These are phyloP conservation scores for Macaria liturata DNA, from an alignment of 2,888 invertebrate species.

Conservation along the genomic window DNA sequence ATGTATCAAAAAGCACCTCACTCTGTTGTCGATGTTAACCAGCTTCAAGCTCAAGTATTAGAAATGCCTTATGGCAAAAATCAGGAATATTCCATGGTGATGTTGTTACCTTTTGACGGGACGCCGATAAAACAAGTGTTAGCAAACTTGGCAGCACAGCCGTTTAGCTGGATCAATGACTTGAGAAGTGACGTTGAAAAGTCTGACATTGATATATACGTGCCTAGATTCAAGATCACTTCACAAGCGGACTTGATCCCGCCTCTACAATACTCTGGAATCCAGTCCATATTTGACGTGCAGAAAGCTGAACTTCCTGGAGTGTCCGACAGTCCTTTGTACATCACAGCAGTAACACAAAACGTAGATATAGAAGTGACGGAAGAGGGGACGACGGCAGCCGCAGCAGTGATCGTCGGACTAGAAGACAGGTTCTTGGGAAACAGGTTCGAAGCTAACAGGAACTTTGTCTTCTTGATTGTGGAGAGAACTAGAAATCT, in stretches of 20 bases:
- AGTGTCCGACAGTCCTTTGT: constrained; percentile 81
- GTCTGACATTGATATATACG: constrained; percentile 81
- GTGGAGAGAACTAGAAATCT: constrained; percentile 83
- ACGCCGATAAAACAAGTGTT: constrained; percentile 75
- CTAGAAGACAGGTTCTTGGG: constrained; percentile 70
- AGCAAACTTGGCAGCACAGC: constrained; percentile 70
- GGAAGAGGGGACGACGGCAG: constrained; percentile 89
- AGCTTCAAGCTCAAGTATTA: constrained; percentile 84
- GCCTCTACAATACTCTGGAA: constrained; percentile 82
- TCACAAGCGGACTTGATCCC: constrained; percentile 74
- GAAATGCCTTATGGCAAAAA: constrained; percentile 87
- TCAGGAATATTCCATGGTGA: constrained; percentile 85
- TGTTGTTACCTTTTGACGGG: constrained; percentile 85
- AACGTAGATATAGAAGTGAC: constrained; percentile 88
- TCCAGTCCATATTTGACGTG: constrained; percentile 85
- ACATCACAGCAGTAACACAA: constrained; percentile 85
- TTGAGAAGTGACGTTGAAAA: constrained; percentile 66
- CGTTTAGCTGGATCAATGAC: constrained; percentile 77
- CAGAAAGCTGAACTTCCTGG: constrained; percentile 83
- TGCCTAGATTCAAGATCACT: constrained; percentile 84
- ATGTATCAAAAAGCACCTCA: constrained; percentile 87
- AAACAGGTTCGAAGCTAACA: constrained; percentile 85
- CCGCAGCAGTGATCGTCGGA: constrained; percentile 82
- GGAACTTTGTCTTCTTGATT: constrained; percentile 87
- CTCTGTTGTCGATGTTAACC: constrained; percentile 75